Conservation (phyloP, 2,888 invertebrate genomes). For the Amiota communis region DNA sequence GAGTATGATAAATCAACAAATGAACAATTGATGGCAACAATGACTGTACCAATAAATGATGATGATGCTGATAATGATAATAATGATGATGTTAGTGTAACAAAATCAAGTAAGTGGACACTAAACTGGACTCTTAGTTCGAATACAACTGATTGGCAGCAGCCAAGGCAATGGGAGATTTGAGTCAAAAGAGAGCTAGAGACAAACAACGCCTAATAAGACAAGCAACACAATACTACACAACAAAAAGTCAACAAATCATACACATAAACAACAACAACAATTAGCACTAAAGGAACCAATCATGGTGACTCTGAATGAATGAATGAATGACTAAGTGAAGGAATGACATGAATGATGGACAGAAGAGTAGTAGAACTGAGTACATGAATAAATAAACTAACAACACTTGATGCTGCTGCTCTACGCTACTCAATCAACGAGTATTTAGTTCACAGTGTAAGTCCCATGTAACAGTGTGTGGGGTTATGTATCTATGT, state of each 20-base stretch:
- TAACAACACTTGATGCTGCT: conserved; percentile 32
- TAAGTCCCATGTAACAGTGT: conserved; percentile 11
- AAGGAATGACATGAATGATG: conserved; percentile 48
- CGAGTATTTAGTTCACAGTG: not conserved
- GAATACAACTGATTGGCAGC: conserved; percentile 8
- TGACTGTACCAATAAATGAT: not conserved
- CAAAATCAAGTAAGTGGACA: no score
- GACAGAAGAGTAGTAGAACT: conserved; percentile 37
- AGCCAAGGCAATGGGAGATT: not conserved
- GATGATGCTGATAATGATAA: no score
- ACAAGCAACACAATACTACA: not conserved
- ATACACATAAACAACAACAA: conserved; percentile 47
- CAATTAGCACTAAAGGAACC: conserved; percentile 30
- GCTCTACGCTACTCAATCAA: conserved; percentile 28
- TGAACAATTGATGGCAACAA: not conserved
- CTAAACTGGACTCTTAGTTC: not conserved
- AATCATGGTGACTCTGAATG: conserved; percentile 36
- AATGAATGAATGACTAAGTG: conserved; percentile 28
- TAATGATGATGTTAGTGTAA: no score
- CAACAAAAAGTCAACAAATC: conserved; percentile 22
- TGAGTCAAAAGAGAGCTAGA: not conserved
- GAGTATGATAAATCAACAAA: conserved; percentile 17
- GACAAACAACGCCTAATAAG: conserved; percentile 22
- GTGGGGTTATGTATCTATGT: not conserved
- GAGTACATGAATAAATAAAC: conserved; percentile 65